Evolutionary conservation across 2,888 invertebrate species (phyloP).

Genomic region (Phasia obesa): DNA sequence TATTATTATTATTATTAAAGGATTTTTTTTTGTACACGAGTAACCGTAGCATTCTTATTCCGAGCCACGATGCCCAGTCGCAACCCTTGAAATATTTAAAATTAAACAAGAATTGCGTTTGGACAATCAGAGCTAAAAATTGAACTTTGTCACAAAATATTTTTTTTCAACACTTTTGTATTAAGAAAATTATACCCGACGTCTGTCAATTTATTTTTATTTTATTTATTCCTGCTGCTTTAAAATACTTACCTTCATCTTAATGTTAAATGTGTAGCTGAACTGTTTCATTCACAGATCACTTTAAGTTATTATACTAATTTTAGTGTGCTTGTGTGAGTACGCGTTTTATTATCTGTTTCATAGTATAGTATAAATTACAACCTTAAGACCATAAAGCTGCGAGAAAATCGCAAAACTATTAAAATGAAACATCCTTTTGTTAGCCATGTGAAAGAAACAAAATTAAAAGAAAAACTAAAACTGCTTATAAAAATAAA

Average conservation of each 20-base stretch:
- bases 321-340: neutral
- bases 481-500: neutral
- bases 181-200: constrained; percentile 12
- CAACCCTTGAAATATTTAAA: constrained; percentile 82
- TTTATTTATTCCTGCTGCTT: neutral
- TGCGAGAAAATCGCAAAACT: constrained; percentile 72
- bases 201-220: constrained; percentile 37
- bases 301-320: neutral
- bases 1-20: neutral
- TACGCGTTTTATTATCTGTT: neutral
- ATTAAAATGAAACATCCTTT: constrained; percentile 56
- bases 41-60: constrained; percentile 80
- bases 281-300: neutral
- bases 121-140: constrained; percentile 83
- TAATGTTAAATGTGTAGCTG: neutral
- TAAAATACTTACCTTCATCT: constrained; percentile 11
- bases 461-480: neutral
- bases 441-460: neutral
- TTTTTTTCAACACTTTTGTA: constrained; percentile 7
- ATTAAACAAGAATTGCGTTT: constrained; percentile 83
- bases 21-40: constrained; percentile 12
- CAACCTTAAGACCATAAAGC: constrained; percentile 59
- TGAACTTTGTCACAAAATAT: constrained; percentile 73
- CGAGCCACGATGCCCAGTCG: constrained; percentile 83
- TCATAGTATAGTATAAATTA: constrained; percentile 30